Evolutionary conservation across 2,888 invertebrate species (phyloP), one percentile per base, ranked within the genome.

Genomic region (Meloe dianella): DNA sequence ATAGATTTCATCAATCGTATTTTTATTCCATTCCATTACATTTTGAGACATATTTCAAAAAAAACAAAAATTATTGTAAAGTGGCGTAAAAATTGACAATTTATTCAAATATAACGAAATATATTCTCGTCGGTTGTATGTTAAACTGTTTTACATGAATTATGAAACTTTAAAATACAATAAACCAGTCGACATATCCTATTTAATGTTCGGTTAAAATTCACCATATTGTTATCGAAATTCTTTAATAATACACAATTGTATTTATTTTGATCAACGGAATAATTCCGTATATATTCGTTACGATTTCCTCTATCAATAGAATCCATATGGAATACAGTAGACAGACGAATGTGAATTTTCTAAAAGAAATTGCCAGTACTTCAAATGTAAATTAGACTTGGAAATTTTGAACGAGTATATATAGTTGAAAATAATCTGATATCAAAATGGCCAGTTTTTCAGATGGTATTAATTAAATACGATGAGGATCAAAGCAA

Each of bases 331-430:
- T 65, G 30, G 61, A 65, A 65, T 62, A 59, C 2, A 47, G 24
- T 54, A 54, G 27, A 27, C 27, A 54, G 24, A 27, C 27, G 8
- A 54, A 54, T 54, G 7, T 27, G n/a, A 54, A 54, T 54, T 24
- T 14, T 14, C 54, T 14, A 54, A 27, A 54, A 54, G 27, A 54
- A 54, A 54, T 54, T 54, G 24, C 27, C n/a, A 8, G 14, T 27
- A 65, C 61, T 65, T 61, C 61, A 62, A 63, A 66, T 66, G 62
- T 17, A 66, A 66, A 66, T 66, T 66, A 35, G 38, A 62, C 56
- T 30, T 38, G 54, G 60, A 65, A 62, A 12, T 54, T 24, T 54
- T 24, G 27, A 24, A 27, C 14, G 54, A 54, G 27, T 54, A 54
- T 51, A 22, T 54, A 27, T 22, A 6, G 22, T 24, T 24, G 8